Base-by-base conservation (phyloP, 2,113 vertebrate genomes). In the Malurus cyaneus region DNA sequence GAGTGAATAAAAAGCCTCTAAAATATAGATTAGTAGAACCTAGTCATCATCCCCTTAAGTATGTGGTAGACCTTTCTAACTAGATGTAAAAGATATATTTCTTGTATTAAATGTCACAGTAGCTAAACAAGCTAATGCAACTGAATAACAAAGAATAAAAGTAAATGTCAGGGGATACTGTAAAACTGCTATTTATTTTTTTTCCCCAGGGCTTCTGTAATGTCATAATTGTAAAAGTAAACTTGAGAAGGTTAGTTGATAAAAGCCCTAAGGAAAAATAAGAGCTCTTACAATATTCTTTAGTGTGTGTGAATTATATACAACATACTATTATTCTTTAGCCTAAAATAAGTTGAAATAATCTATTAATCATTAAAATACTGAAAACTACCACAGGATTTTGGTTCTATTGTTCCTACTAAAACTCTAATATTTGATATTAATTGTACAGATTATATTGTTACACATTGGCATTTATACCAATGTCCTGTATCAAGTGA, bases 61-160 rank as follows among this genome's bases (percentile, higher is more conserved):
- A 57, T 88, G 90, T 86, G 59, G 85, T 83, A 97, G 87, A 80
- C 41, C 62, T 97, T 96, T 96, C 92, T 85, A 96, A 71, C 56
- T 81, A 94, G 70, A 94, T 60, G 67, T 91, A 80, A 91, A 76
- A 95, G 67, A 92, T 79, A 66, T 36, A 91, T 89, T 89, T 64
- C 86, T 96, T 92, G 66, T 73, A 94, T 86, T 97, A 96, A 97
- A 96, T 97, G 96, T 92, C 84, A 97, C 82, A 90, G 73, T 74
- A 94, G 80, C 94, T 97, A 97, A 96, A 96, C 92, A 98, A 97
- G 46, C 57, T 96, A 97, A 95, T 86, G 56, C 62, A 93, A 56
- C n/a, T 28, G 88, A 92, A 91, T 97, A 96, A 96, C 88, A 96
- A 95, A 93, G 72, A 95, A 96, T 90, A 95, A 96, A 97, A 96